phyloP scores from a whole-genome alignment of 2,888 invertebrate genomes.

The Drymonia ruficornis region DNA sequence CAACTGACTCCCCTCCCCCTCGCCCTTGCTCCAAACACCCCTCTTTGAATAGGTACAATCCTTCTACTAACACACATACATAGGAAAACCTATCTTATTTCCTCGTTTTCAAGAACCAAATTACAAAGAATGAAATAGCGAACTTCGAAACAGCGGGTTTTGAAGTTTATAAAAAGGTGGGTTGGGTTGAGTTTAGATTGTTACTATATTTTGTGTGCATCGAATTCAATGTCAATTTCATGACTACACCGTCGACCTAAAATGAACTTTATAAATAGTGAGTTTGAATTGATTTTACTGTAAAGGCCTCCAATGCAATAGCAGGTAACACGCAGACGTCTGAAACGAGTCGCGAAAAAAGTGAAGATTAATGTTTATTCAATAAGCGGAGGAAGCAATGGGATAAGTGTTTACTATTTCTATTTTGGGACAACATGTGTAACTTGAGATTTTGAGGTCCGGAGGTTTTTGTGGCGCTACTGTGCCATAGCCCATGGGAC shows the following conservation, averaged over 20 bases:
- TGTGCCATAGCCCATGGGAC: slow-evolving; percentile 13
- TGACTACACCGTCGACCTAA: slow-evolving; percentile 18
- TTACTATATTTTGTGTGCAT: slow-evolving; percentile 25
- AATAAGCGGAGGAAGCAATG: slow-evolving; percentile 55
- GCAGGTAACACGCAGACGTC: slow-evolving; percentile 52
- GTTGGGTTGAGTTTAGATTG: slow-evolving; percentile 32
- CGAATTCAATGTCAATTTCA: slow-evolving; percentile 47
- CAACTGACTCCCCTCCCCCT: slow-evolving; percentile 60
- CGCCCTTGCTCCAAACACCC: slow-evolving; percentile 43
- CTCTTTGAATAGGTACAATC: slow-evolving; percentile 40
- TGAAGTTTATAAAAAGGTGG: accelerated
- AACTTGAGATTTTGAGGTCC: slow-evolving; percentile 44
- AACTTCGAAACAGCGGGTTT: slow-evolving; percentile 6
- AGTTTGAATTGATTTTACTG: slow-evolving; percentile 16
- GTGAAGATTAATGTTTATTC: slow-evolving; percentile 65
- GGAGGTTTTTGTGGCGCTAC: slow-evolving; percentile 37
- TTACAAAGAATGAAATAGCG: slow-evolving; percentile 4
- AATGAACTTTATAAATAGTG: neutral
- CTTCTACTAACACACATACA: slow-evolving; percentile 19
- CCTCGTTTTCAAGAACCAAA: neutral
- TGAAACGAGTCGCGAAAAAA: slow-evolving; percentile 46
- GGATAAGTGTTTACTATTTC: slow-evolving; percentile 67
- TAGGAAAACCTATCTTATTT: slow-evolving; percentile 25
- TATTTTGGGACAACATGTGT: slow-evolving; percentile 62
- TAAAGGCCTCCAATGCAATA: slow-evolving; percentile 40